Conservation (phyloP, 2,797 vertebrate species). For the Amazona finschi region DNA sequence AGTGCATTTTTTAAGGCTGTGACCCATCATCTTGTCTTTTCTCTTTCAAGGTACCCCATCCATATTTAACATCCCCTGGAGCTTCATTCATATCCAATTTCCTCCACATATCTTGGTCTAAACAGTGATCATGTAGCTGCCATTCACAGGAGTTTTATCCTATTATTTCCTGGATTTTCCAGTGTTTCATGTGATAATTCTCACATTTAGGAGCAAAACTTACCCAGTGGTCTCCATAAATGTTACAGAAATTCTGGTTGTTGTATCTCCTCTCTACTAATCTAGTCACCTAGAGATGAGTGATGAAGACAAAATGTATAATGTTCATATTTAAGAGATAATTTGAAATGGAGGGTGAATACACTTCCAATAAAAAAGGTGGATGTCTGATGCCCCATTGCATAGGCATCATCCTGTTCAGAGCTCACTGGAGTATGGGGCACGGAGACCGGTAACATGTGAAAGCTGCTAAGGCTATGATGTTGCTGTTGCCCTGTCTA, state of each 20-base stretch:
- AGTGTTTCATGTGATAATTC: not conserved
- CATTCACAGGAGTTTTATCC: not conserved
- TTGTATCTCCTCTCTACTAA: not conserved
- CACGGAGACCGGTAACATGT: not conserved
- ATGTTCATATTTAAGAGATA: not conserved
- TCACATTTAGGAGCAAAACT: not conserved
- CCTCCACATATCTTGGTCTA: not conserved
- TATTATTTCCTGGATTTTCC: not conserved
- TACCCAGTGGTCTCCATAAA: accelerated
- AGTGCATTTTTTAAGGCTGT: not conserved
- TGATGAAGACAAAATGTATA: not conserved
- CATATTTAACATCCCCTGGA: not conserved
- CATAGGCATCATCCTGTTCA: not conserved
- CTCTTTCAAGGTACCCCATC: not conserved
- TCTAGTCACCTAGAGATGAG: not conserved
- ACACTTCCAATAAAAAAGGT: not conserved
- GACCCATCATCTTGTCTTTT: not conserved
- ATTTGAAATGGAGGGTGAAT: not conserved
- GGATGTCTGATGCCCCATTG: not conserved
- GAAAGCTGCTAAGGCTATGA: not conserved
- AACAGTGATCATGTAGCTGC: not conserved
- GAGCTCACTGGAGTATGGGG: not conserved
- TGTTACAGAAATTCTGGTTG: not conserved
- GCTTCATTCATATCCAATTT: slow-evolving; percentile 7
- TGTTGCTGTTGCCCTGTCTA: not conserved